Conservation (phyloP, 1,140 invertebrate species). For the Oryctes rhinoceros region DNA sequence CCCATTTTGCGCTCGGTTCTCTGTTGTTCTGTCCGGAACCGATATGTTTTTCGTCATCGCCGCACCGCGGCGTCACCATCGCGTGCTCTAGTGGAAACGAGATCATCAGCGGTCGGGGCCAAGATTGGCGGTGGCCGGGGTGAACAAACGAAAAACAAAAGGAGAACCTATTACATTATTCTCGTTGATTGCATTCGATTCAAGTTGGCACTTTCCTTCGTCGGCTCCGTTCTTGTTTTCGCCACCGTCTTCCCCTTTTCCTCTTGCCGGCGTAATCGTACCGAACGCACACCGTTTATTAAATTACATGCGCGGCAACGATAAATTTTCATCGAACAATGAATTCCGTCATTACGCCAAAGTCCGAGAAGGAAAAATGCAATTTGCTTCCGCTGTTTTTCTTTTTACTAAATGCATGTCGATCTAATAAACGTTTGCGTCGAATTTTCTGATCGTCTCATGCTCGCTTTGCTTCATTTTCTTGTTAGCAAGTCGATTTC, state of each 20-base stretch:
- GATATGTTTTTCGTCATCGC: constrained; percentile 9
- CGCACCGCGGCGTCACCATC: not conserved
- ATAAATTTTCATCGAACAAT: constrained; percentile 7
- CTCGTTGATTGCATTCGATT: not conserved
- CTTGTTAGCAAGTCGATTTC: not conserved
- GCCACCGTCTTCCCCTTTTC: not conserved
- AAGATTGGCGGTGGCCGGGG: not conserved
- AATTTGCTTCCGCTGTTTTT: not conserved
- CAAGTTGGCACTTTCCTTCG: not conserved
- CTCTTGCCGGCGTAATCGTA: not conserved
- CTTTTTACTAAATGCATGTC: not conserved
- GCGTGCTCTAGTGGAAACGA: not conserved
- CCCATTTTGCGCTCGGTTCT: constrained; percentile 5
- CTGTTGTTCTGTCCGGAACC: not conserved
- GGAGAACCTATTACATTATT: constrained; percentile 7
- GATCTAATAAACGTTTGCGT: not conserved
- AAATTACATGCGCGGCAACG: not conserved
- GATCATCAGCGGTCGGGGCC: not conserved
- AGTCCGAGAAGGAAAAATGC: not conserved
- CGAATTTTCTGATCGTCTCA: not conserved
- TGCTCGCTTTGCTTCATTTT: not conserved
- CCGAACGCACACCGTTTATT: not conserved
- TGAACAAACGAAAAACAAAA: not conserved
- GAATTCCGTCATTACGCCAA: not conserved
- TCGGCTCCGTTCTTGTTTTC: too few species aligned